phyloP scores from a whole-genome alignment of 2,888 invertebrate species.

The Branchipolynoe longqiensis region DNA sequence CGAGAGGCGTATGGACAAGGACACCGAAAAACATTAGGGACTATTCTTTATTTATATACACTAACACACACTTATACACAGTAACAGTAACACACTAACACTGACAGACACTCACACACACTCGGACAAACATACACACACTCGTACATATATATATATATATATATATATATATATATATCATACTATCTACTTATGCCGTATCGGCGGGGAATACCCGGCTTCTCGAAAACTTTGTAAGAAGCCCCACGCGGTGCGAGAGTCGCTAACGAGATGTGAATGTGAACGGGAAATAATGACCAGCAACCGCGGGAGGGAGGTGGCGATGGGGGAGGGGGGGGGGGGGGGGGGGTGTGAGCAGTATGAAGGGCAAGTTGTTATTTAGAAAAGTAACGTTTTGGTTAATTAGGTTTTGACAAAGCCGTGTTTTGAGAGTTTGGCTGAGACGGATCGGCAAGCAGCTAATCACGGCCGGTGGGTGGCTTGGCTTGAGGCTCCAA shows the following conservation, averaged over 20 bases:
- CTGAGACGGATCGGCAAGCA: slow-evolving; percentile 36
- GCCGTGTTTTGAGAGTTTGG: slow-evolving; percentile 44
- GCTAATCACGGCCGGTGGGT: slow-evolving; percentile 21
- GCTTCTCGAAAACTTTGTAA: neutral
- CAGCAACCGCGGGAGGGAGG: neutral
- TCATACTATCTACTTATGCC: no score
- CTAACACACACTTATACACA: no score
- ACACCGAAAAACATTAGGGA: no score
- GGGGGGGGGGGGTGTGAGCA: neutral
- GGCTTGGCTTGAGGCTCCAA: neutral
- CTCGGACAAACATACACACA: no score
- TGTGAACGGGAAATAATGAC: slow-evolving; percentile 32
- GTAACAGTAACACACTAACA: no score
- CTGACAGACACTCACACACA: no score
- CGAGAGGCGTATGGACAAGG: no score
- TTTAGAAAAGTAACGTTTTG: slow-evolving; percentile 56
- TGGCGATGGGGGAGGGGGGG: neutral
- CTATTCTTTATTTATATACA: no score
- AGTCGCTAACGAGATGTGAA: slow-evolving; percentile 25
- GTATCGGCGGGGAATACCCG: no score
- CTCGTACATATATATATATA: no score
- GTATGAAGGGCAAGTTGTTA: neutral
- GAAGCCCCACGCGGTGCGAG: neutral
- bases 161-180: no score
- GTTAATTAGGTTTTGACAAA: slow-evolving; percentile 54